Conservation (phyloP, 2,888 invertebrate genomes). For the Cantharis rustica region DNA sequence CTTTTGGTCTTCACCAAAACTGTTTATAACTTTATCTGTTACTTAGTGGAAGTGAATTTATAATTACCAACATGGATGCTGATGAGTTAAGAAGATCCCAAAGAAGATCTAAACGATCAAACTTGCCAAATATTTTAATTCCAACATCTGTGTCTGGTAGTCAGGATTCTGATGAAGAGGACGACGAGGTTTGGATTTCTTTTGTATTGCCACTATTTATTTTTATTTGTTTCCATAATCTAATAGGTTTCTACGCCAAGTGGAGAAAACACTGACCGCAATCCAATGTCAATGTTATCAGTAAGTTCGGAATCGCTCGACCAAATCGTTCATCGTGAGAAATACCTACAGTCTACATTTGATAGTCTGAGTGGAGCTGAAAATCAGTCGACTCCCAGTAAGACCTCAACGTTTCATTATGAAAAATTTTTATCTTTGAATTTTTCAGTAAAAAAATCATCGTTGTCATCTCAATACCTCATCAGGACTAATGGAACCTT, state of each 20-base stretch:
- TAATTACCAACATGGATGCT: conserved; percentile 86
- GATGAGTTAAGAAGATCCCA: conserved; percentile 80
- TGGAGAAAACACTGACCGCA: conserved; percentile 79
- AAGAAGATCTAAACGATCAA: conserved; percentile 68
- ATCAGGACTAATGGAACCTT: conserved; percentile 47
- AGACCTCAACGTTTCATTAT: background rate
- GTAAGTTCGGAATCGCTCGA: conserved; percentile 74
- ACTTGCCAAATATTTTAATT: conserved; percentile 54
- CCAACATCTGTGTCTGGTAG: conserved; percentile 60
- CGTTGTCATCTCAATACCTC: conserved; percentile 67
- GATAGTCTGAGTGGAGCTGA: conserved; percentile 75
- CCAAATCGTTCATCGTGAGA: conserved; percentile 63
- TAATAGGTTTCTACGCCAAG: conserved; percentile 77
- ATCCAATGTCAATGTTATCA: conserved; percentile 71
- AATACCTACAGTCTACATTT: conserved; percentile 69
- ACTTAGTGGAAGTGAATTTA: conserved; percentile 70
- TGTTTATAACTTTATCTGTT: conserved; percentile 12
- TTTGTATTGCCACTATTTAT: background rate
- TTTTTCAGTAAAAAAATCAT: conserved; percentile 59
- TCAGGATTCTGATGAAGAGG: conserved; percentile 76
- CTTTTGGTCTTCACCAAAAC: background rate
- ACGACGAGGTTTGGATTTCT: conserved; percentile 61
- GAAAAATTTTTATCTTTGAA: conserved; percentile 1
- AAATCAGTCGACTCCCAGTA: conserved; percentile 48
- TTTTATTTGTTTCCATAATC: background rate